phyloP scores from a whole-genome alignment of 2,888 invertebrate genomes.

The Meteorus cinctellus region DNA sequence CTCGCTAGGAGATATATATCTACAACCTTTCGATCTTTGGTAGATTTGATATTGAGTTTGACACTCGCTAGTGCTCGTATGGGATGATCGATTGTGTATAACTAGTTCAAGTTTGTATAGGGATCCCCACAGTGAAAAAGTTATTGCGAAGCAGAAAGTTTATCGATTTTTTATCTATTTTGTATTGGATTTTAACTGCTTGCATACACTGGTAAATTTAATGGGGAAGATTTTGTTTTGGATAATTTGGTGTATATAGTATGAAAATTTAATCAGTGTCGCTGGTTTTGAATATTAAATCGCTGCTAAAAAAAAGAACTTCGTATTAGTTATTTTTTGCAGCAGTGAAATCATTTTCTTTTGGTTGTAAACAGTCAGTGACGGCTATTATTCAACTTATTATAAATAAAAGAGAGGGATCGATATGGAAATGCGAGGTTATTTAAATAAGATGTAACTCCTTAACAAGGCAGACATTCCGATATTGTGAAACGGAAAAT shows the following conservation, averaged over 20 bases:
- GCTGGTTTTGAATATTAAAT: too few relatives aligned
- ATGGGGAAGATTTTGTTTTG: too few relatives aligned
- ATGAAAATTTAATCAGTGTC: too few relatives aligned
- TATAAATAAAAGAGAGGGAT: background rate
- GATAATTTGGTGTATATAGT: too few relatives aligned
- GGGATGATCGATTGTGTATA: background rate
- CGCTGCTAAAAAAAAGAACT: too few relatives aligned
- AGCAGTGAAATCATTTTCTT: too few relatives aligned
- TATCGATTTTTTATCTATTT: too few relatives aligned
- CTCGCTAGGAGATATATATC: background rate
- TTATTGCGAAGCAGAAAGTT: background rate
- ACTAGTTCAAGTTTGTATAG: background rate
- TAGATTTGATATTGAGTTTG: background rate
- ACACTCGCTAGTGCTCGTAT: background rate
- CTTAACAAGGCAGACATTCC: slow-evolving; percentile 14
- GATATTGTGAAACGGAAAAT: slow-evolving; percentile 1
- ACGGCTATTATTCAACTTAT: background rate
- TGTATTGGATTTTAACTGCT: too few relatives aligned
- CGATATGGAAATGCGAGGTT: background rate
- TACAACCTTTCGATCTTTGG: slow-evolving; percentile 27
- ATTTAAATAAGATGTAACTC: background rate
- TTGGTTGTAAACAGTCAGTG: background rate
- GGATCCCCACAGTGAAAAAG: background rate
- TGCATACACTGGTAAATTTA: too few relatives aligned
- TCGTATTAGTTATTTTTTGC: too few relatives aligned